Evolutionary conservation across 2,113 vertebrate genomes (phyloP), one percentile per base, ranked within the genome.

Genomic region (Aramus guarauna): DNA sequence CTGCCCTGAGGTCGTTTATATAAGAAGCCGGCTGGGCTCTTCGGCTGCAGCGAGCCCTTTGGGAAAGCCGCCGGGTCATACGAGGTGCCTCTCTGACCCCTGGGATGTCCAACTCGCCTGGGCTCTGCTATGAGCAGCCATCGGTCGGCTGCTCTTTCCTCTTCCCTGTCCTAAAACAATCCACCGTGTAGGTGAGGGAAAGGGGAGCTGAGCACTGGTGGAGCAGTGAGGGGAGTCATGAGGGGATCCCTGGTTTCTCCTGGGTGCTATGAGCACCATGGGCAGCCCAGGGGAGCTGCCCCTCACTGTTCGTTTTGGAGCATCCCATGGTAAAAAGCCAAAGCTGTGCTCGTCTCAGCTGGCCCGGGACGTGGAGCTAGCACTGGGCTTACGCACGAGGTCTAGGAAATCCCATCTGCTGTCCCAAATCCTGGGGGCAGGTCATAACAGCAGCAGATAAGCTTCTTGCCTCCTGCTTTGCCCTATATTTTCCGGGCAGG

Each of bases 1-100:
- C 80, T 91, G 88, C 73, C 94, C 84, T 21, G 75, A 37, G 90
- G 84, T 43, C 22, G 0, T 96, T 96, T 97, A 97, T 56, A 48
- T 96, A 97, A 96, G 95, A 86, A 66, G 47, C 76, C 27, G 59
- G 22, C 92, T 85, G 95, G 85, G 56, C 75, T 83, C 58, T 88
- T 30, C 2, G 26, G 34, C 69, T 84, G 56, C 27, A 53, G 64
- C 7, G 3, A 95, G 24, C 45, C 24, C 32, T 82, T 77, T 37
- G 59, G 69, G 79, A 58, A 79, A 88, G 62, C 37, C 79, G 66
- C 62, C 15, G 71, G 85, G 52, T 84, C 5, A 58, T 20, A 24
- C 0, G 26, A 94, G 68, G 63, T 48, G 50, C 39, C 41, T 24
- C 34, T 8, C 27, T 64, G 74, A 29, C 30, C 45, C 41, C 15